phyloP scores from a whole-genome alignment of 2,797 vertebrate species.

The Avahi laniger region DNA sequence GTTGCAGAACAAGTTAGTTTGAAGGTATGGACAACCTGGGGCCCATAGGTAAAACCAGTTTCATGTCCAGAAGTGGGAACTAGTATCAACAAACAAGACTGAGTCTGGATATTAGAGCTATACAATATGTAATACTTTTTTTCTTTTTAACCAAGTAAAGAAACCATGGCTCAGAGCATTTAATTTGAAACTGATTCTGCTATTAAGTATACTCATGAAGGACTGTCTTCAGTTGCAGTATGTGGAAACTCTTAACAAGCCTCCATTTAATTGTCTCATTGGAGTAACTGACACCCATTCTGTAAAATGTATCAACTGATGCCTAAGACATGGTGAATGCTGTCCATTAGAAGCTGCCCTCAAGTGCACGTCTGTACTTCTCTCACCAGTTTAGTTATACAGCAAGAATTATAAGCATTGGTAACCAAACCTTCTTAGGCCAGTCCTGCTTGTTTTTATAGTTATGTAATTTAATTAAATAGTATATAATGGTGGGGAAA shows the following conservation, averaged over 20 bases:
- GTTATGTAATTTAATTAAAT: constrained; percentile 11
- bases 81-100: not conserved
- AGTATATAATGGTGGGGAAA: not conserved
- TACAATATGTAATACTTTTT: not conserved
- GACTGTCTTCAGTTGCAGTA: not conserved
- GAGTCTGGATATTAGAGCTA: not conserved
- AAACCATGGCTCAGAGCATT: not conserved
- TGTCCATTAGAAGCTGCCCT: not conserved
- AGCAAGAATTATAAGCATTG: not conserved
- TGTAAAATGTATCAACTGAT: not conserved
- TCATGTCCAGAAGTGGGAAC: not conserved
- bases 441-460: constrained; percentile 6
- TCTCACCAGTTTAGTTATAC: not conserved
- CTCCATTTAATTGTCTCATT: not conserved
- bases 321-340: not conserved
- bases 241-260: not conserved
- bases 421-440: constrained; percentile 26
- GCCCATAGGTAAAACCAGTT: not conserved
- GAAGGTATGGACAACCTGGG: not conserved
- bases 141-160: not conserved
- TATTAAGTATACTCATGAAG: not conserved
- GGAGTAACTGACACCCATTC: constrained; percentile 1
- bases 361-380: not conserved
- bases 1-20: constrained; percentile 13
- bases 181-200: constrained; percentile 41